Evolutionary conservation across 2,113 vertebrate species (phyloP), one percentile per base, ranked within the genome.

Genomic region (human (Homo sapiens)): DNA sequence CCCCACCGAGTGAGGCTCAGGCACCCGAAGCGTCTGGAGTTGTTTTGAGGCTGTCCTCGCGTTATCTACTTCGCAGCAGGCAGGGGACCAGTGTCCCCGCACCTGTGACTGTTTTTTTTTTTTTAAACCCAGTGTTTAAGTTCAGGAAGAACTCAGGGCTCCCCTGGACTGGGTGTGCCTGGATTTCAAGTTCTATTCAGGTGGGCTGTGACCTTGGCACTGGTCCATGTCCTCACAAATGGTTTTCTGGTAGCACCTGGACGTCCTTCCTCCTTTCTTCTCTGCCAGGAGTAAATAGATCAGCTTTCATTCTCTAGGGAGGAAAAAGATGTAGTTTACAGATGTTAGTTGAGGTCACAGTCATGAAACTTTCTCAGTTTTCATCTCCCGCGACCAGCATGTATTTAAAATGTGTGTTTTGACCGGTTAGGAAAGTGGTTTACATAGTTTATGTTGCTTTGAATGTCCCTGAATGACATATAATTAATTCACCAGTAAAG

Each of bases 201-300:
- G 13, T 79, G 78, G 75, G 75, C 73, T 57, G 96, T 48, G 88
- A 50, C 55, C 89, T 89, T 89, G 94, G 96, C 73, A 0, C 11
- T 4, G 55, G 32, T 76, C 90, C 96, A 38, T 0, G 50, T 43
- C 45, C 40, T 83, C 57, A 48, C 5, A 78, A 52, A 38, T 38
- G 88, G 85, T 50, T 95, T 87, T 86, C 90, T 89, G n/a, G 43
- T 23, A 52, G 48, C 86, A 93, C 92, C 94, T 93, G 97, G 68
- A 25, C 5, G 0, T 84, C 68, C 23, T 78, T 13, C 32, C 13
- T 25, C 20, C 80, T 76, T 89, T 89, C 80, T 80, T 90, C 18
- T 50, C 16, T 48, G 43, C n/a, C 52, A 3, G 40, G 30, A 87
- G 66, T 61, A 72, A 86, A 85, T 2, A 68, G n/a, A 83, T 91